Conservation (phyloP, 2,797 vertebrate genomes). For the Cyprinella venusta region DNA sequence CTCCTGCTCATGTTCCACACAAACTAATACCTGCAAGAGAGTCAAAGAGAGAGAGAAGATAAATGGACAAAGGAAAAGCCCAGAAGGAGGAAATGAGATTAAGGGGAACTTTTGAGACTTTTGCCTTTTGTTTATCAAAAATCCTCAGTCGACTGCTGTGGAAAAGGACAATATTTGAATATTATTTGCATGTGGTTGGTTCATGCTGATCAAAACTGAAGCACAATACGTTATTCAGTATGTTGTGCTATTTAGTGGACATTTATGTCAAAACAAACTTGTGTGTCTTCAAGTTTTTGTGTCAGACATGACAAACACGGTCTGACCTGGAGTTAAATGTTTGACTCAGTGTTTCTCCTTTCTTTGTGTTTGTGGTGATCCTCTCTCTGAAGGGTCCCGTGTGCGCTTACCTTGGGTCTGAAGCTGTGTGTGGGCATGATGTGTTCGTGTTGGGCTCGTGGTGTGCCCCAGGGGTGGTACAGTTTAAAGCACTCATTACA, state of each 20-base stretch:
- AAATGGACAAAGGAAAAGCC: neutral
- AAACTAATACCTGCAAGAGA: slow-evolving; percentile 86
- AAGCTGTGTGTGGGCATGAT: slow-evolving; percentile 92
- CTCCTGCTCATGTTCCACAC: slow-evolving; percentile 94
- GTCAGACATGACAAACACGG: no score
- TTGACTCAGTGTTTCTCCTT: no score
- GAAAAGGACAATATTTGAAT: slow-evolving; percentile 1
- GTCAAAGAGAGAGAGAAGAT: neutral
- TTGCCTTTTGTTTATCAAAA: neutral
- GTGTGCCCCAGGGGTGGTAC: slow-evolving; percentile 97
- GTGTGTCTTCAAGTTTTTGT: neutral
- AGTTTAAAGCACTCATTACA: slow-evolving; percentile 99
- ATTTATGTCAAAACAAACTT: neutral
- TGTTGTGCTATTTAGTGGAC: neutral
- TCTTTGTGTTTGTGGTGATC: neutral
- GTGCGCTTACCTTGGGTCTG: slow-evolving; percentile 87
- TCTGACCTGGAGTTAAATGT: neutral
- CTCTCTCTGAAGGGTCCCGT: neutral
- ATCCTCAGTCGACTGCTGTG: neutral
- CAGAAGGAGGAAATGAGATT: neutral
- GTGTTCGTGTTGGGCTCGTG: slow-evolving; percentile 94
- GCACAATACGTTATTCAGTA: neutral
- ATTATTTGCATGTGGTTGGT: neutral
- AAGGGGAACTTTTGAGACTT: neutral
- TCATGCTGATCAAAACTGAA: no score